Evolutionary conservation across 2,113 vertebrate species (phyloP), one percentile per base, ranked within the genome.

Genomic region (Scalopus aquaticus): DNA sequence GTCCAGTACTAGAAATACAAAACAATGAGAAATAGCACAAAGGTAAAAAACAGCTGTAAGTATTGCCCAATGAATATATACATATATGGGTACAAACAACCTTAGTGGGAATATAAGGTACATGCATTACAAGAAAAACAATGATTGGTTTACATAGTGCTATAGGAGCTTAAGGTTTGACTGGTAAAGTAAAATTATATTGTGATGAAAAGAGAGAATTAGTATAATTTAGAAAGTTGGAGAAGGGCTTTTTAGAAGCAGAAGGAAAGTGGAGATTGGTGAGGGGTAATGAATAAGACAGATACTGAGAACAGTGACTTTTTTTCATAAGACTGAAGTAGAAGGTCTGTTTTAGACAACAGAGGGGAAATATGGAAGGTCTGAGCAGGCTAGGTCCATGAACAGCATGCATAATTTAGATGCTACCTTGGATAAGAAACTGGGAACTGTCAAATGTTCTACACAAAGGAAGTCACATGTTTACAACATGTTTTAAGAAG

Each of bases 151-250:
- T 37, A 89, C 2, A 39, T 1, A 37, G 35, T 78, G 11, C 73
- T 67, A 54, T 32, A 51, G 9, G n/a, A 64, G 6, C 58, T 88
- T 42, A 89, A 65, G n/a, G 11, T 12, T 35, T 73, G 28, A 62
- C 13, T 82, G 67, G 54, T 51, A n/a, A 91, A 91, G 54, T 62
- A 91, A 73, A n/a, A 77, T 77, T 77, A 77, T 67, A 67, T 56
- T 77, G 60, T 92, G 37, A 67, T 28, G 37, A 77, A 62, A 84
- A 65, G 30, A 77, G n/a, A 65, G 30, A 92, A 82, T 49, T 46
- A 76, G 22, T 77, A 77, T 32, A 84, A 58, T 77, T 58, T 76
- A 67, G 30, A 69, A 69, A 58, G 24, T 44, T 85, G 81, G 24
- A 11, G 7, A 46, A 65, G 11, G 22, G 16, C 24, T 77, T 46